phyloP scores from a whole-genome alignment of 2,888 invertebrate genomes.

The Glaucopsyche alexis region DNA sequence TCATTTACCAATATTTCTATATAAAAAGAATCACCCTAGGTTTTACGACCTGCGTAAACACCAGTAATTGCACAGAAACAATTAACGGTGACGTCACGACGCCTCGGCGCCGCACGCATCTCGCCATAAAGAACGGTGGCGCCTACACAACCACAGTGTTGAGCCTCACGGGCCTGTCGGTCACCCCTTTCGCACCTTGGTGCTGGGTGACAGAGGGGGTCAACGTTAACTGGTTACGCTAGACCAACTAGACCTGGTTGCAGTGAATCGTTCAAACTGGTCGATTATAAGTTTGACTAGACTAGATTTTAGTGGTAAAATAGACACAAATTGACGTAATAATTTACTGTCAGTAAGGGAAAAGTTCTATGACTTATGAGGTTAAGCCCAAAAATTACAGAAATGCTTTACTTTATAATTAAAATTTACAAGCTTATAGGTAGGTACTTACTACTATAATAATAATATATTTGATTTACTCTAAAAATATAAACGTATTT shows the following conservation, averaged over 20 bases:
- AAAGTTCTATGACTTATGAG: too few relatives aligned
- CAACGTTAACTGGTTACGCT: not conserved
- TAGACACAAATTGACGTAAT: too few relatives aligned
- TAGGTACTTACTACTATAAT: too few relatives aligned
- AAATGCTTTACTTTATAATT: too few relatives aligned
- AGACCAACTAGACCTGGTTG: conserved; percentile 5
- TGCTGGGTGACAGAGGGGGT: conserved; percentile 7
- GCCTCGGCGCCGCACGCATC: conserved; percentile 57
- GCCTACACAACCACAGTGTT: conserved; percentile 47
- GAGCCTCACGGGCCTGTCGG: conserved; percentile 37
- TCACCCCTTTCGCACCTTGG: conserved; percentile 41
- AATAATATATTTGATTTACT: too few relatives aligned
- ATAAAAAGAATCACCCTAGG: not conserved
- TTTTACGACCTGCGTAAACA: conserved; percentile 32
- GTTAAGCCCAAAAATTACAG: too few relatives aligned
- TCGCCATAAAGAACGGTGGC: conserved; percentile 56
- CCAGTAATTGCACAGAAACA: conserved; percentile 34
- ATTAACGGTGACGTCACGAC: conserved; percentile 40
- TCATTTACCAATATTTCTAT: too few relatives aligned
- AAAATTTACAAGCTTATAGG: too few relatives aligned
- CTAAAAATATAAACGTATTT: too few relatives aligned
- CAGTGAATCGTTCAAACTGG: not conserved
- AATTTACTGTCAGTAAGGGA: too few relatives aligned
- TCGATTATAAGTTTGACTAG: not conserved
- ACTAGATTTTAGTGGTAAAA: too few relatives aligned